Evolutionary conservation across 2,888 invertebrate species (phyloP), one percentile per base, ranked within the genome.

Genomic region (Diogma glabrata): DNA sequence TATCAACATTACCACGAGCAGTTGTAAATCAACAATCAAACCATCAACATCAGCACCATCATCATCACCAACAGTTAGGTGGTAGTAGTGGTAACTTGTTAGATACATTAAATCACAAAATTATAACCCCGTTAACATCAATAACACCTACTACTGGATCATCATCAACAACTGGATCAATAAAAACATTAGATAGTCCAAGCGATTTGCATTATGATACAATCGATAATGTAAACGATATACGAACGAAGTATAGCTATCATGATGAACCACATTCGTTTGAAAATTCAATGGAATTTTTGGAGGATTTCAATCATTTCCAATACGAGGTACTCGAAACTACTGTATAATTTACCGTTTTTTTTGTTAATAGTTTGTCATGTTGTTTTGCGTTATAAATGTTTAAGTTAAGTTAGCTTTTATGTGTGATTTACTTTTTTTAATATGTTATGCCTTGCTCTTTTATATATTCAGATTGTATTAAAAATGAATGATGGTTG

Each of bases 311-410:
- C 47, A 60, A 58, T 53, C 60, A 61, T 53, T 60, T 62, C 53
- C 60, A 60, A 54, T 59, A 59, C 53, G 80, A 81, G 80, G 81
- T 81, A 79, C 72, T 81, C 66, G 80, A 81, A 77, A 81, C 80
- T 62, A 80, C 80, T 68, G 81, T 81, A 70, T 81, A 73, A 69
- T 58, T n/a, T n/a, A n/a, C n/a, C n/a, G n/a, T n/a, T n/a, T n/a
- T n/a, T n/a, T n/a, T n/a, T n/a, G n/a, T n/a, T n/a, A n/a, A n/a
- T n/a, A n/a, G n/a, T n/a, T n/a, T n/a, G n/a, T n/a, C n/a, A n/a
- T n/a, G n/a, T n/a, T n/a, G n/a, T n/a, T n/a, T n/a, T n/a, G n/a
- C n/a, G n/a, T n/a, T n/a, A n/a, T n/a, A n/a, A n/a, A n/a, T n/a
- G n/a, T n/a, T n/a, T n/a, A n/a, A n/a, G n/a, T n/a, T n/a, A n/a